Evolutionary conservation across 1,140 invertebrate species (phyloP), one percentile per base, ranked within the genome.

Genomic region (Saccostrea cuccullata): DNA sequence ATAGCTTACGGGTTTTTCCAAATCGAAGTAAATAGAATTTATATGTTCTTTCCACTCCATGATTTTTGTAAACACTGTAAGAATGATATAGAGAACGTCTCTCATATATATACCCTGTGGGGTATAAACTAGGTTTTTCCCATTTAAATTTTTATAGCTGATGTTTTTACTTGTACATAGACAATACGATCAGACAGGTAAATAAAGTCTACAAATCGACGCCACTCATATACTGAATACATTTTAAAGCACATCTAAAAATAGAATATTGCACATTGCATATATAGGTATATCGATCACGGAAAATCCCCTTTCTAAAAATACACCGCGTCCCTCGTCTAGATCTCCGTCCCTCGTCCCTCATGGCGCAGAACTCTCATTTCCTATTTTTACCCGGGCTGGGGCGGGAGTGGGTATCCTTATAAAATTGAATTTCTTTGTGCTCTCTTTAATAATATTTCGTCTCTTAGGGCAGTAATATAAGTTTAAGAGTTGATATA

Each of bases 11-110:
- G 89, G 82, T 55, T 84, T 85, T 30, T 85, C 17, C 40, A 84
- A 36, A 60, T 89, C 85, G 84, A 86, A 89, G 13, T 87, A 87
- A 13, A 87, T 89, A 40, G 56, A 64, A 87, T 89, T 70, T 23
- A 89, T 55, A 60, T 89, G 82, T 36, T 87, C 85, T n/a, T 87
- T 86, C 87, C 85, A 88, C 12, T 55, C 20, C 83, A 86, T 89
- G 60, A 40, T 55, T 36, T 12, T 23, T 73, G 23, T 73, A 12
- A 30, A 73, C 9, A 73, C 23, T 73, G 70, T 23, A 26, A 26
- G 9, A n/a, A n/a, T 12, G 26, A n/a, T 70, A 30, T 70, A 30
- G n/a, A 70, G 11, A n/a, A 26, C 11, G 11, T 70, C 11, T 11
- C n/a, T 70, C 26, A 26, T 23, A 70, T 70, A 23, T 70, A 70